Conservation (phyloP, 2,888 invertebrate species). For the Acleris literana region DNA sequence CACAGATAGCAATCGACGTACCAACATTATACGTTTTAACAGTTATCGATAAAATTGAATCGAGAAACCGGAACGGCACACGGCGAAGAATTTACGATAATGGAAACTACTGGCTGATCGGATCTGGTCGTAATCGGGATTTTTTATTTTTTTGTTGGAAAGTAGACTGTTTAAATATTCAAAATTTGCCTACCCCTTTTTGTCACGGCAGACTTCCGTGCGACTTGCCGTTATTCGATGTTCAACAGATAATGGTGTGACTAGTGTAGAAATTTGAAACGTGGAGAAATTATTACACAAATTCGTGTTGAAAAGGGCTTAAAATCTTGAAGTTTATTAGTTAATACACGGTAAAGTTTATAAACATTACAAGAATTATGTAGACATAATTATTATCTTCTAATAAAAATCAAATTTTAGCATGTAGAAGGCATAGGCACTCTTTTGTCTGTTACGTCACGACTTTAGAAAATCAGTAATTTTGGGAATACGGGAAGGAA, state of each 20-base stretch:
- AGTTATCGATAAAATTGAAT: constrained; percentile 47
- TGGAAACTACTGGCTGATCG: constrained; percentile 55
- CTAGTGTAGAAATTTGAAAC: background rate
- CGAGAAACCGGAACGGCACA: constrained; percentile 41
- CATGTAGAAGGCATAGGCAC: too few species aligned
- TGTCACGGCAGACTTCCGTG: constrained; percentile 49
- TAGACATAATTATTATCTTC: too few species aligned
- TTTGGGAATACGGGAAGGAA: too few species aligned
- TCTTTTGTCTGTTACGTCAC: too few species aligned
- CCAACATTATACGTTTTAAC: constrained; percentile 42
- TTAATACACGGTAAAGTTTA: too few species aligned
- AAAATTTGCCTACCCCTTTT: constrained; percentile 72
- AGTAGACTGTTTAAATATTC: constrained; percentile 67
- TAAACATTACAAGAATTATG: too few species aligned
- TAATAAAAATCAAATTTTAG: too few species aligned
- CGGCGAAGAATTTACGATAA: constrained; percentile 55
- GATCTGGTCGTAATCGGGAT: constrained; percentile 55
- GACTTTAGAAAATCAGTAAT: too few species aligned
- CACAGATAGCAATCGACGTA: constrained; percentile 35
- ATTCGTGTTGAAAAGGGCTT: too few species aligned
- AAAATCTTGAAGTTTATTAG: too few species aligned
- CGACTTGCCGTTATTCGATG: constrained; percentile 46
- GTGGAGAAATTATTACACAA: too few species aligned
- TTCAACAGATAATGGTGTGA: constrained; percentile 19
- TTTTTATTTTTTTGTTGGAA: constrained; percentile 59